Conservation (phyloP, 2,888 invertebrate species). For the Ischnus inquisitorius region DNA sequence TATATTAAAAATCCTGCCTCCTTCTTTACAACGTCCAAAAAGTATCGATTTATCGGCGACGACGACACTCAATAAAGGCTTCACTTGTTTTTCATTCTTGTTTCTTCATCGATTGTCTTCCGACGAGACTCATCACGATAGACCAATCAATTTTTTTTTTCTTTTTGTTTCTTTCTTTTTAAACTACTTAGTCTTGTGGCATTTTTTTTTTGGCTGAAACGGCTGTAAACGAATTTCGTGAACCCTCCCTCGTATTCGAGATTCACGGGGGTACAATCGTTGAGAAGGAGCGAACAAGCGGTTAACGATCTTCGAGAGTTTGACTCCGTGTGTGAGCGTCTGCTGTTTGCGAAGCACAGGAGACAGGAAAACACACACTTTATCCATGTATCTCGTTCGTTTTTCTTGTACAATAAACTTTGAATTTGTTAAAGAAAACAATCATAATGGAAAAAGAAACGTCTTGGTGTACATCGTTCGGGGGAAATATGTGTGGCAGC, state of each 20-base stretch:
- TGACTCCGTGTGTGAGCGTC: conserved; percentile 54
- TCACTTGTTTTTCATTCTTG: conserved; percentile 45
- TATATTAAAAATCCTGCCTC: conserved; percentile 79
- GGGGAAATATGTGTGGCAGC: conserved; percentile 81
- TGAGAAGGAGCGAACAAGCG: conserved; percentile 30
- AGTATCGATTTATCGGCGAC: conserved; percentile 61
- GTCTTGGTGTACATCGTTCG: conserved; percentile 79
- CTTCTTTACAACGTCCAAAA: conserved; percentile 77
- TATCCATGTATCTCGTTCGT: conserved; percentile 75
- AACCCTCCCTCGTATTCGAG: conserved; percentile 44
- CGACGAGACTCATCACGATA: conserved; percentile 61
- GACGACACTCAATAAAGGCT: conserved; percentile 49
- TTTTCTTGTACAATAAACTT: conserved; percentile 81
- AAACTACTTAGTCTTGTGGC: conserved; percentile 19
- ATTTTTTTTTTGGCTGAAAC: conserved; percentile 23
- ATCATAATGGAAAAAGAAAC: conserved; percentile 69
- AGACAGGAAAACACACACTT: conserved; percentile 71
- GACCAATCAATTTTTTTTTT: conserved; percentile 31
- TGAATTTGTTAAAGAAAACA: conserved; percentile 73
- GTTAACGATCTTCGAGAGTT: conserved; percentile 53
- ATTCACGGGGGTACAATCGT: conserved; percentile 26
- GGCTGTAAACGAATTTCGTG: conserved; percentile 1
- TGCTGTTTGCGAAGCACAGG: conserved; percentile 48
- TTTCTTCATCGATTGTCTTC: conserved; percentile 56
- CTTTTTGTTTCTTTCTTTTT: conserved; percentile 21